These are phyloP conservation scores for Peromyscus californicus DNA, from an alignment of 2,113 vertebrate species.

Conservation along the genomic window DNA sequence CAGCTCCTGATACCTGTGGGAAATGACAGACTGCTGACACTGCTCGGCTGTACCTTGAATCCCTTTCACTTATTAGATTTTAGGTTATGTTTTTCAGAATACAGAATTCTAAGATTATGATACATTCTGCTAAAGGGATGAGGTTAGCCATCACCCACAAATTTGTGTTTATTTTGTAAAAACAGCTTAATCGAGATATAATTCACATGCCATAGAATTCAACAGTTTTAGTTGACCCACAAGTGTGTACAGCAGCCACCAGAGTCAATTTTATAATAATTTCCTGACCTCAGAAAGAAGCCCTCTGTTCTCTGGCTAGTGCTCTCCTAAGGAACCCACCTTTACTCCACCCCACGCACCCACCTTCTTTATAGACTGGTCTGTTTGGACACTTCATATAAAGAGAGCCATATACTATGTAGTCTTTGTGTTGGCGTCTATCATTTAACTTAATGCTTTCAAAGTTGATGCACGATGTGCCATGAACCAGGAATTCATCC, in stretches of 20 bases:
- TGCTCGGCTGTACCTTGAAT: neutral
- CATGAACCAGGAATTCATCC: neutral
- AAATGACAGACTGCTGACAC: conserved; percentile 39
- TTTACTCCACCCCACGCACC: neutral
- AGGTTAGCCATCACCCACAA: neutral
- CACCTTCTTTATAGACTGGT: neutral
- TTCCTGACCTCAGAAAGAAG: conserved; percentile 13
- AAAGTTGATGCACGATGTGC: neutral
- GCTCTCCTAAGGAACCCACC: neutral
- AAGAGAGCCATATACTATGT: neutral
- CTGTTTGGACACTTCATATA: neutral
- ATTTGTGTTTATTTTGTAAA: neutral
- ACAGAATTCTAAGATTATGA: neutral
- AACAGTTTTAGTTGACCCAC: conserved; percentile 4
- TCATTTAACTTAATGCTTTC: neutral
- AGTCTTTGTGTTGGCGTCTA: neutral
- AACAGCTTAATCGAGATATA: neutral
- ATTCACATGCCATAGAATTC: neutral
- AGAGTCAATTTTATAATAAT: neutral
- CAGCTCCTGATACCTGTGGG: conserved; percentile 79
- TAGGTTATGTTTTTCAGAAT: neutral
- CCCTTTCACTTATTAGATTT: neutral
- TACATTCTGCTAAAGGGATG: neutral
- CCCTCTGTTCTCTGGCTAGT: neutral
- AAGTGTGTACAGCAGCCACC: neutral